Base-by-base conservation (phyloP, 2,888 invertebrate species). In the Masnerella sp. region DNA sequence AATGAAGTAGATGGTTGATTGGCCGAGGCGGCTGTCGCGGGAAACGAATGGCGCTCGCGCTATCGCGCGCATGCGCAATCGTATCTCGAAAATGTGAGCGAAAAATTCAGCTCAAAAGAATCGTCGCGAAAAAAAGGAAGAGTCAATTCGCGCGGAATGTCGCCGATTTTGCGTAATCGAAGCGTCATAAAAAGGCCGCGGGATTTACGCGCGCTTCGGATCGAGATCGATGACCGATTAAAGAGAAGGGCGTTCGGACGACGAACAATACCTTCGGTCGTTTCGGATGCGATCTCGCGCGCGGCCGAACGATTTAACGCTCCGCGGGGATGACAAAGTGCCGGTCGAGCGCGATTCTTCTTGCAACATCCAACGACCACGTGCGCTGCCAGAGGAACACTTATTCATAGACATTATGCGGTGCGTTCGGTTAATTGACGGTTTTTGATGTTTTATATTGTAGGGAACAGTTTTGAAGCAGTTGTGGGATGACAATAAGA, bases 141-240 rank as follows among this genome's bases (percentile, higher is more conserved):
- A 65, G 64, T 65, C 59, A 59, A 58, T 59, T 43, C 65, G 22
- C 58, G 28, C 34, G 32, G 71, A 64, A 71, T 70, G 70, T 58
- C 52, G 58, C 65, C 67, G 51, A 68, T 69, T 61, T 61, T 47
- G 61, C 54, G 65, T 49, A 42, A 67, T 47, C 64, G 68, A 47
- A 74, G 68, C 75, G 70, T 73, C 73, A 70, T 73, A 73, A 77
- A 77, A 77, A 72, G 4, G 52, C 52, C 25, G 40, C 30, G 68
- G 58, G 75, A 77, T 75, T 73, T 73, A 77, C 73, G 73, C 73
- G 70, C 65, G 70, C 51, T 49, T 61, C 25, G 52, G 62, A 73
- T 75, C 75, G 65, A 75, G 75, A 75, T 75, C 73, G 75, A 75
- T 64, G 75, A 71, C 59, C 75, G 75, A 77, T 77, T 77, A 75